Percentiles rank a stretch among this genome's conserved stretches.
phyloP scores from a whole-genome alignment of 1,140 invertebrate species.

The Archegozetes longisetosus region DNA sequence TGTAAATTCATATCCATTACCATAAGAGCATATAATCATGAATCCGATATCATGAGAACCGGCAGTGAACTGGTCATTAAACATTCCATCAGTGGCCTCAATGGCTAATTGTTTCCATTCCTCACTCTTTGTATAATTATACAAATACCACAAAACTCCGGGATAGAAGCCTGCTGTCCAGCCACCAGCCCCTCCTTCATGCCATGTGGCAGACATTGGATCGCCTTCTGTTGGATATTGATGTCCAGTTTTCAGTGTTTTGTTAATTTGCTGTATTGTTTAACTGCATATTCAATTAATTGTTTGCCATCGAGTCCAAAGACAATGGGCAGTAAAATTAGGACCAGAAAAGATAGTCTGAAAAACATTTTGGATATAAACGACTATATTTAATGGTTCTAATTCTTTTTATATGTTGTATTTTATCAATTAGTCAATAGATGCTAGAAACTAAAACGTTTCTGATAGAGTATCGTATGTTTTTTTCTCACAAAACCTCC shows the following conservation, averaged over 20 bases:
- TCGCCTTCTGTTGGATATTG: not conserved
- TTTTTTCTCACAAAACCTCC: not conserved
- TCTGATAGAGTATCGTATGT: no score
- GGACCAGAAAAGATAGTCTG: not conserved
- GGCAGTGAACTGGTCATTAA: not conserved
- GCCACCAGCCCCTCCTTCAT: not conserved
- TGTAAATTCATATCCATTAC: slow-evolving; percentile 2
- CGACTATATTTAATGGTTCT: not conserved
- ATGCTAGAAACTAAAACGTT: no score
- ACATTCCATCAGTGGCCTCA: not conserved
- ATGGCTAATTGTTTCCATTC: not conserved
- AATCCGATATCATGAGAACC: slow-evolving; percentile 4
- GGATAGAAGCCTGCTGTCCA: slow-evolving; percentile 7
- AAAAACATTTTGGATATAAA: not conserved
- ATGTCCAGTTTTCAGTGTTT: not conserved
- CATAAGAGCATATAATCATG: slow-evolving; percentile 1
- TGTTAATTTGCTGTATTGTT: not conserved
- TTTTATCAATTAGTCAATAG: no score
- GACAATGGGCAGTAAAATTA: not conserved
- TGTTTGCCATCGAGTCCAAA: not conserved
- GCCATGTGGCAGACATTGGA: not conserved
- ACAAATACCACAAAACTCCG: slow-evolving; percentile 4
- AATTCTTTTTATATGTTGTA: not conserved
- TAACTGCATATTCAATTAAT: not conserved
- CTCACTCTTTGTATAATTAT: slow-evolving; percentile 1